phyloP scores from a whole-genome alignment of 2,113 vertebrate genomes.

The Bettongia penicillata region DNA sequence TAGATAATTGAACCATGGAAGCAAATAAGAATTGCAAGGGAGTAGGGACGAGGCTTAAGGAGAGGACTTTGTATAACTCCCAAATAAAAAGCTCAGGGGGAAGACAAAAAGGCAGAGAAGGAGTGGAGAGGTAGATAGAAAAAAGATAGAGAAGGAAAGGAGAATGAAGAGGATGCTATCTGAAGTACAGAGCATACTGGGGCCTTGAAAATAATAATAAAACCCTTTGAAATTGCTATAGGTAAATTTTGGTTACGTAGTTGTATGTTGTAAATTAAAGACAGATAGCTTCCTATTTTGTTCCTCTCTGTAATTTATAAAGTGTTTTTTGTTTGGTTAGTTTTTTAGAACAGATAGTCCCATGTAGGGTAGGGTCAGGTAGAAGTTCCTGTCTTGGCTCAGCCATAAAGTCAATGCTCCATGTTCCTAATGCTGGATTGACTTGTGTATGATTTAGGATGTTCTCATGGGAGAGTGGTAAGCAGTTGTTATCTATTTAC shows the following conservation, averaged over 20 bases:
- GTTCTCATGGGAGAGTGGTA: conserved; percentile 51
- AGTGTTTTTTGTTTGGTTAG: background rate
- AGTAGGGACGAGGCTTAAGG: background rate
- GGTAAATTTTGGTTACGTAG: background rate
- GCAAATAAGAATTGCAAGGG: background rate
- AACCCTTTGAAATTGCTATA: background rate
- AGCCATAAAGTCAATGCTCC: background rate
- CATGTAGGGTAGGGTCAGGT: background rate
- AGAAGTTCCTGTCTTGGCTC: background rate
- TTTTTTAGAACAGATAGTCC: conserved; percentile 34
- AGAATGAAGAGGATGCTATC: background rate
- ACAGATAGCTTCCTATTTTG: background rate
- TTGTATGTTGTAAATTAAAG: background rate
- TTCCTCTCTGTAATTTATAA: conserved; percentile 28
- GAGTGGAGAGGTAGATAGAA: no score
- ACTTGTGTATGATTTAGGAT: conserved; percentile 40
- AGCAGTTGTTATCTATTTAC: conserved; percentile 65
- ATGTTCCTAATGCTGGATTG: conserved; percentile 58
- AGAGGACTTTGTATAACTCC: background rate
- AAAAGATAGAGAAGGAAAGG: background rate
- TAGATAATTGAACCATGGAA: background rate
- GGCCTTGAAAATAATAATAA: conserved; percentile 22
- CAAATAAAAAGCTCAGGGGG: background rate
- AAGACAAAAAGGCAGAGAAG: background rate
- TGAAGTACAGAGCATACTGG: background rate